Conservation (phyloP, 2,888 invertebrate genomes). For the Orthonychiurus folsomi region DNA sequence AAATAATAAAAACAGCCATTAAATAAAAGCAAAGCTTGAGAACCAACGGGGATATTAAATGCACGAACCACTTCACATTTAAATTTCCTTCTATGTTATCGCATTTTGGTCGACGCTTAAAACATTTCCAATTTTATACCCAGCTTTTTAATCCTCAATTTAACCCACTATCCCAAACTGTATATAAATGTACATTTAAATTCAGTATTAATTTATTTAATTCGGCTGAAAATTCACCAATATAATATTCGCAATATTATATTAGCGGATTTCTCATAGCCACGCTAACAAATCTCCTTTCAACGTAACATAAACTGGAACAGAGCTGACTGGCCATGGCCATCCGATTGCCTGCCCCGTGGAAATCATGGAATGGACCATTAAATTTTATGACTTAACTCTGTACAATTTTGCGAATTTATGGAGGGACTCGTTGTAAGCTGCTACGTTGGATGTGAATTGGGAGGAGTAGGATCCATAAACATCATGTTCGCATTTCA, state of each 20-base stretch:
- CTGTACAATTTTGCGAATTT: neutral
- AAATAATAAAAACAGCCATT: conserved; percentile 15
- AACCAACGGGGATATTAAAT: neutral
- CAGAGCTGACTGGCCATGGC: no score
- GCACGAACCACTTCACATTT: no score
- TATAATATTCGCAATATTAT: no score
- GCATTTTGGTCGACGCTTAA: no score
- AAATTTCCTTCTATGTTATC: neutral
- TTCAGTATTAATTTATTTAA: no score
- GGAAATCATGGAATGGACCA: neutral
- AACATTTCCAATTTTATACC: no score
- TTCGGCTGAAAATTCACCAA: no score
- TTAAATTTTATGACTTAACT: neutral
- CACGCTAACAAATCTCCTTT: no score
- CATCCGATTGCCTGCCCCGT: neutral
- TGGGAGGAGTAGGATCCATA: neutral
- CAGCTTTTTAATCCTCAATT: neutral
- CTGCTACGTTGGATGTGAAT: neutral
- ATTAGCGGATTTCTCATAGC: no score
- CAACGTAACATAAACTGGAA: no score
- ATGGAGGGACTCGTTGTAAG: neutral
- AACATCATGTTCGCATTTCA: neutral
- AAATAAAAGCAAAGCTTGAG: conserved; percentile 6
- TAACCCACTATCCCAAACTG: no score
- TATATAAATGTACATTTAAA: no score